phyloP scores from a whole-genome alignment of 2,797 vertebrate species.

The Siniperca obscura region DNA sequence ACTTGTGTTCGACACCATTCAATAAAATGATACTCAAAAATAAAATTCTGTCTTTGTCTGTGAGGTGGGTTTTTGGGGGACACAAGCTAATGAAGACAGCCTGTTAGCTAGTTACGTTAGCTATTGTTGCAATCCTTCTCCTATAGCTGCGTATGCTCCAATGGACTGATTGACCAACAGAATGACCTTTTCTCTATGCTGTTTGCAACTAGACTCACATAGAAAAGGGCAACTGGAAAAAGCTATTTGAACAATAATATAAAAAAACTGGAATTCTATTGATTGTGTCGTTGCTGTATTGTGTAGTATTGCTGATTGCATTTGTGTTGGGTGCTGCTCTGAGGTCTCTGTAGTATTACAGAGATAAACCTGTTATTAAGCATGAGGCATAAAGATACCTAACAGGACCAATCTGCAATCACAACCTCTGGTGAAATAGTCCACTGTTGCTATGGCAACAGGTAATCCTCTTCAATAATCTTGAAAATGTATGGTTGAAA shows the following conservation, averaged over 20 bases:
- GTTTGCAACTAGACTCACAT: constrained; percentile 5
- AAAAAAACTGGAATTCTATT: not conserved
- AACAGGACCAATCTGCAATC: constrained; percentile 59
- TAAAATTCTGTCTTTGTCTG: not conserved
- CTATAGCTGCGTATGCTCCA: constrained; percentile 5
- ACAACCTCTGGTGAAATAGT: constrained; percentile 45
- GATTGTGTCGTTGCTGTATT: not conserved
- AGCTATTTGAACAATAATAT: not conserved
- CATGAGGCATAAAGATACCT: constrained; percentile 47
- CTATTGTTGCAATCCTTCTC: not conserved
- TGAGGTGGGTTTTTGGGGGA: not conserved
- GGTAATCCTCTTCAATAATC: constrained; percentile 47
- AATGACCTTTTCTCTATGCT: constrained; percentile 11
- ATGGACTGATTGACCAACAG: not conserved
- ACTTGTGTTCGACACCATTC: not conserved
- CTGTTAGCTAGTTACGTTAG: not conserved
- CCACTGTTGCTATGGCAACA: constrained; percentile 76
- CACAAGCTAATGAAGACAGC: not conserved
- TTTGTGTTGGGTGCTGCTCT: constrained; percentile 12
- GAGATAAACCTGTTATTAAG: constrained; percentile 57
- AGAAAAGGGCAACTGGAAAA: not conserved
- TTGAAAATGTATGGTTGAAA: constrained; percentile 37
- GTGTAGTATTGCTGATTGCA: not conserved
- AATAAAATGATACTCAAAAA: not conserved
- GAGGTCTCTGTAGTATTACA: constrained; percentile 35